phyloP scores from a whole-genome alignment of 2,888 invertebrate species.

The Celastrina argiolus region DNA sequence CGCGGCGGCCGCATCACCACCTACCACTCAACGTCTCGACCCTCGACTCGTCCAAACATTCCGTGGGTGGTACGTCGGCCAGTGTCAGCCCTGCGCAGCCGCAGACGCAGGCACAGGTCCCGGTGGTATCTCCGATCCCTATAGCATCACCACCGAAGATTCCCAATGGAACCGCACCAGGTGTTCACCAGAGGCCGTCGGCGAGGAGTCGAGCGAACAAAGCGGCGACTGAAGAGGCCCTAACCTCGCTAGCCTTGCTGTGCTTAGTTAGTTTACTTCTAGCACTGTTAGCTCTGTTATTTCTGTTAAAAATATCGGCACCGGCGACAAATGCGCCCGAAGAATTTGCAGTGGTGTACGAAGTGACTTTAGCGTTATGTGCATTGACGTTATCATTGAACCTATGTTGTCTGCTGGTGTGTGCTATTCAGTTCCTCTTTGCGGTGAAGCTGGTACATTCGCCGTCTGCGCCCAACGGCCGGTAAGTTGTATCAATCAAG shows the following conservation, averaged over 20 bases:
- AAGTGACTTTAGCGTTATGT: constrained; percentile 93
- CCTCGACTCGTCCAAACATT: constrained; percentile 82
- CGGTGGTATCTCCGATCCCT: constrained; percentile 52
- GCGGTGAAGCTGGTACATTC: constrained; percentile 94
- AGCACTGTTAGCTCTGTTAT: constrained; percentile 89
- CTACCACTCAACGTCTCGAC: constrained; percentile 83
- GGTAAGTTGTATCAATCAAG: constrained; percentile 58
- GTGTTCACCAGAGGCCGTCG: constrained; percentile 55
- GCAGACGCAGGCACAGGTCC: constrained; percentile 43
- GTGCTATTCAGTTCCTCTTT: constrained; percentile 95
- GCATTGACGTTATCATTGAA: constrained; percentile 92
- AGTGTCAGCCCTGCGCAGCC: constrained; percentile 76
- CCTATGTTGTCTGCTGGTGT: constrained; percentile 93
- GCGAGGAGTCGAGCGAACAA: constrained; percentile 56
- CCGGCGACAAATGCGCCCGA: constrained; percentile 80
- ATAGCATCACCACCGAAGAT: constrained; percentile 66
- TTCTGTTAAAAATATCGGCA: constrained; percentile 90
- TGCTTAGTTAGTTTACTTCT: constrained; percentile 91
- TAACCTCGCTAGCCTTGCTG: constrained; percentile 90
- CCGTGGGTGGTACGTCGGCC: constrained; percentile 76
- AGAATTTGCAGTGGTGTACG: constrained; percentile 92
- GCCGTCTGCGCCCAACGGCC: constrained; percentile 87
- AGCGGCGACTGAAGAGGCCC: constrained; percentile 81
- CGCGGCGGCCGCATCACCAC: constrained; percentile 78
- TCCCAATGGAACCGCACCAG: constrained; percentile 77